Evolutionary conservation across 2,888 invertebrate species (phyloP).

Genomic region (Cephonodes hylas): DNA sequence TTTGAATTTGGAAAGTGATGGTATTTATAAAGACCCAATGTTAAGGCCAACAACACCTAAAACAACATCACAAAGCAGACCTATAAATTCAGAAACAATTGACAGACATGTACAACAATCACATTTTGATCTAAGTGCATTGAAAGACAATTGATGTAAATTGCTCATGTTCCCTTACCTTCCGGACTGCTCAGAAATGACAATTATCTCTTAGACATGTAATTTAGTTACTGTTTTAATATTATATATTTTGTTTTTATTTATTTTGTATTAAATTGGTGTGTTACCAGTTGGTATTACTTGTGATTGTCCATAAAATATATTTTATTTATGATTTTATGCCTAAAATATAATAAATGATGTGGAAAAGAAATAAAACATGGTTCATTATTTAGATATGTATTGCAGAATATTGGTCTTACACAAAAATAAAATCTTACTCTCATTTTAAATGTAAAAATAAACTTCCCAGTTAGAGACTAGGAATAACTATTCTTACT

Average conservation of each 20-base stretch:
- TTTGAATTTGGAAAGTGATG: conserved; percentile 30
- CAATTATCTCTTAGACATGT: too few species aligned
- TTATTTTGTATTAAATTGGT: too few species aligned
- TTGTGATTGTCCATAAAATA: background rate
- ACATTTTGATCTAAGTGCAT: conserved; percentile 62
- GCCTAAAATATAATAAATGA: background rate
- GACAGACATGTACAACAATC: conserved; percentile 42
- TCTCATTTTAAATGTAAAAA: conserved; percentile 75
- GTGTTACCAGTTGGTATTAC: background rate
- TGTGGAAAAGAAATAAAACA: background rate
- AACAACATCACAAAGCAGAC: conserved; percentile 28
- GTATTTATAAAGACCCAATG: conserved; percentile 31
- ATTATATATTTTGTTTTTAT: too few species aligned
- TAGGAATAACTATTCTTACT: conserved; percentile 75
- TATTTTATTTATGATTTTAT: background rate
- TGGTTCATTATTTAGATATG: conserved; percentile 53
- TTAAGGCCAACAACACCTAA: conserved; percentile 24
- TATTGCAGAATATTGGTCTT: conserved; percentile 75
- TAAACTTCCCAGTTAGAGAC: conserved; percentile 68
- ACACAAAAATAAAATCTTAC: conserved; percentile 76
- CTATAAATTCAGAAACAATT: conserved; percentile 26
- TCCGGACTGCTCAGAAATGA: too few species aligned
- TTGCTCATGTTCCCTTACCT: too few species aligned
- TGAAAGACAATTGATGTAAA: conserved; percentile 40
- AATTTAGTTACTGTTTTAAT: too few species aligned